Evolutionary conservation across 2,888 invertebrate genomes (phyloP).

Genomic region (Pedicia rivosa): DNA sequence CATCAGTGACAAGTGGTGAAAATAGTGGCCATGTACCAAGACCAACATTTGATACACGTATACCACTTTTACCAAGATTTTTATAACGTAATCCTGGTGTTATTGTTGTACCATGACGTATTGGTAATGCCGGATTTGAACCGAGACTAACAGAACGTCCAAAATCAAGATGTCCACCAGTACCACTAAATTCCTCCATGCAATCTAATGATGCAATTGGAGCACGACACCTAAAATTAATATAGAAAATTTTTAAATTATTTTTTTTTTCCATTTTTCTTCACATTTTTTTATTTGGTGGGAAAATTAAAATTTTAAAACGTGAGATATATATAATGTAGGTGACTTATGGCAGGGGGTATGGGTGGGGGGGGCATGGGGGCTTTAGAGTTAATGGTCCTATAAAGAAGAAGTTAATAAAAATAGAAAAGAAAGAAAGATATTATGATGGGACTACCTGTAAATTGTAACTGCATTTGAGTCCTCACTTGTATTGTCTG

Average conservation of each 20-base stretch:
- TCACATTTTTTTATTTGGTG: no score
- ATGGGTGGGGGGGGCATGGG: no score
- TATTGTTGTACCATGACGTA: slow-evolving; percentile 37
- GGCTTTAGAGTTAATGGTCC: no score
- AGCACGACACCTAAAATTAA: slow-evolving; percentile 63
- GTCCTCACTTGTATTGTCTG: slow-evolving; percentile 73
- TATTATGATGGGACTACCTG: no score
- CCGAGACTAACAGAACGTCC: slow-evolving; percentile 32
- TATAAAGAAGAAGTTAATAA: neutral
- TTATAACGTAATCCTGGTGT: slow-evolving; percentile 78
- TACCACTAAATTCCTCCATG: slow-evolving; percentile 83
- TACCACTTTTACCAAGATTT: slow-evolving; percentile 89
- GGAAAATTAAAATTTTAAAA: no score
- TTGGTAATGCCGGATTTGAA: slow-evolving; percentile 33
- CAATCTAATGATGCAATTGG: slow-evolving; percentile 86
- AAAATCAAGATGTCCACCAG: slow-evolving; percentile 36
- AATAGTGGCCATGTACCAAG: slow-evolving; percentile 89
- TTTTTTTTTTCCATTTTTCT: no score
- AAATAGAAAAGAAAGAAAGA: slow-evolving; percentile 3
- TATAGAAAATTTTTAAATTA: no score
- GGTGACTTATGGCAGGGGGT: no score
- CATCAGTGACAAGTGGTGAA: slow-evolving; percentile 57
- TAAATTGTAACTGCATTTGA: slow-evolving; percentile 78
- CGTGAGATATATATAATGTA: no score
- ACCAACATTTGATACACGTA: slow-evolving; percentile 87